Evolutionary conservation across 92 coral and sea anemone genomes (phyloP).

Genomic region (Actinernus sp.): DNA sequence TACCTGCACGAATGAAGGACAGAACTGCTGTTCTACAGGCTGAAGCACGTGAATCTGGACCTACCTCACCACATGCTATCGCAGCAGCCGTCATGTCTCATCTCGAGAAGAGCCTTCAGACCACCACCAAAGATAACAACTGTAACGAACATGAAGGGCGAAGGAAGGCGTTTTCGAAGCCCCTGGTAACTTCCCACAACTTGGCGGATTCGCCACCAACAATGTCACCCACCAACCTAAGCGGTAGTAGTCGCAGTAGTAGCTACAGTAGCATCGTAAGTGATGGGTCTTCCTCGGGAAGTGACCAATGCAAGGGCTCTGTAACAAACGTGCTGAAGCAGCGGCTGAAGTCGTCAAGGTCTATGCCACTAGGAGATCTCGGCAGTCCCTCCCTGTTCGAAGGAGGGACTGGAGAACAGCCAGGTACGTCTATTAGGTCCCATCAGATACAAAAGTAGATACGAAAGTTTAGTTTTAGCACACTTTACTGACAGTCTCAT

Average conservation of each 20-base stretch:
- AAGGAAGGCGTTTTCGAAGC: slow-evolving; percentile 71
- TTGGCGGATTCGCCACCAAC: slow-evolving; percentile 87
- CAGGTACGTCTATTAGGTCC: too few species aligned
- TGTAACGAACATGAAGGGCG: slow-evolving; percentile 70
- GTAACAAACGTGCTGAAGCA: slow-evolving; percentile 63
- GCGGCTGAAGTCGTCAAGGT: slow-evolving; percentile 72
- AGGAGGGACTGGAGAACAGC: slow-evolving; percentile 13
- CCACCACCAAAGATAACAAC: slow-evolving; percentile 74
- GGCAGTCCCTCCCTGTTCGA: slow-evolving; percentile 32
- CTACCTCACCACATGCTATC: slow-evolving; percentile 88
- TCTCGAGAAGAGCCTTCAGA: slow-evolving; percentile 86
- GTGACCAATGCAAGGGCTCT: slow-evolving; percentile 65
- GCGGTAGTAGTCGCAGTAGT: slow-evolving; percentile 98
- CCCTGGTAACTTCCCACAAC: slow-evolving; percentile 61
- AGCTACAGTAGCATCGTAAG: slow-evolving; percentile 99
- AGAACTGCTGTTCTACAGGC: slow-evolving; percentile 30
- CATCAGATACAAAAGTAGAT: too few species aligned
- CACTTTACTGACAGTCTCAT: too few species aligned
- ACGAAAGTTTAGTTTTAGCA: too few species aligned
- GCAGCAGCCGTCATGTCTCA: slow-evolving; percentile 95
- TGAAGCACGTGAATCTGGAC: slow-evolving; percentile 63
- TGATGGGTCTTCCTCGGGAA: slow-evolving; percentile 78
- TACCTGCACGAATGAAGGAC: slow-evolving; percentile 13
- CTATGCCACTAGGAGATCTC: slow-evolving; percentile 68
- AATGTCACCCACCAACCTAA: slow-evolving; percentile 77